Evolutionary conservation across 2,797 vertebrate genomes (phyloP), one percentile per base, ranked within the genome.

Genomic region (Rhynchotus rufescens): DNA sequence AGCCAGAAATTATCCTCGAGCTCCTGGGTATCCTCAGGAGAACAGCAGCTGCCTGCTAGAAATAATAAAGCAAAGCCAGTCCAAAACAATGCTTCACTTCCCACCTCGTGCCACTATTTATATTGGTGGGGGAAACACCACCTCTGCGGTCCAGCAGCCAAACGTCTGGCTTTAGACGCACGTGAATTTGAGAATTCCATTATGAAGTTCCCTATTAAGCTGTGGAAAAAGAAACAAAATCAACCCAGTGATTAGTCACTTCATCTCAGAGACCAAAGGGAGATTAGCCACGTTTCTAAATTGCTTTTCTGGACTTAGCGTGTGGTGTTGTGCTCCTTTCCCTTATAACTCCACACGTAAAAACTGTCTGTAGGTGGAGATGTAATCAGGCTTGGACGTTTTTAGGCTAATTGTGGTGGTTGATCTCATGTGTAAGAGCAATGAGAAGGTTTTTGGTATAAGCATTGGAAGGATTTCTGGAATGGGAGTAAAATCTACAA

Each of bases 21-120:
- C 80, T 91, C 79, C 69, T 73, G 84, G 30, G 74, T 83, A 78
- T 36, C 88, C 79, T 78, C 82, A 81, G 64, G 67, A 84, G 82
- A 78, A 34, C 38, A 75, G 54, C 71, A 52, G 80, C 88, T 1
- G 38, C 79, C 82, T 91, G 81, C 80, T 76, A 83, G 88, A 85
- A 95, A 89, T 67, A 93, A 93, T 76, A 95, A 90, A 93, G 69
- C 90, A 93, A 90, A 91, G 76, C 81, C 83, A 73, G 86, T 52
- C 69, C 79, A 45, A 47, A 73, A 83, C 93, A 92, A 66, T 72
- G 86, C 71, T 87, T 49, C 69, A 72, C 54, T 94, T 96, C 92
- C 94, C 91, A 88, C 72, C 75, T 86, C 6, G 4, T 84, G 88
- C 83, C 68, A 62, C 51, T 91, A 26, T 89, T 88, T 81, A 87